Evolutionary conservation across 2,888 invertebrate species (phyloP), one percentile per base, ranked within the genome.

Genomic region (Elaeidobius kamerunicus): DNA sequence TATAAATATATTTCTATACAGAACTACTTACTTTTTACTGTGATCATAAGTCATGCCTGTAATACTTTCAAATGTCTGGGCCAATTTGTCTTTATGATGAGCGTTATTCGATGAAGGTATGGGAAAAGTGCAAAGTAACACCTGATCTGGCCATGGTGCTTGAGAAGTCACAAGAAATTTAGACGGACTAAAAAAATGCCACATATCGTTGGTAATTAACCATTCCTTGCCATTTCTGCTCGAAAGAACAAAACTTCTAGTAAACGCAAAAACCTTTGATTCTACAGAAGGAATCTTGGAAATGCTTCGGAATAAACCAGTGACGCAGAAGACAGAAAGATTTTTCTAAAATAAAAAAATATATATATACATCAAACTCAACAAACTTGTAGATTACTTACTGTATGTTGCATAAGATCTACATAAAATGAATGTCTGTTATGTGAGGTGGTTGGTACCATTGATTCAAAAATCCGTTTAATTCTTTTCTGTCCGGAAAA

Each of bases 11-110:
- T n/a, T n/a, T n/a, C n/a, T n/a, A n/a, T n/a, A n/a, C n/a, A n/a
- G n/a, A n/a, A n/a, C 16, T 18, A 59, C 55, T 48, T 43, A 60
- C 60, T 56, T 56, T 53, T 52, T 46, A n/a, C 39, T 55, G 36
- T 53, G 52, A 11, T 57, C 52, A 23, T 48, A 51, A 23, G 55
- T 56, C 49, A 60, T 49, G 2, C 41, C 46, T 12, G 57, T 59
- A 19, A 60, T 43, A 11, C n/a, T 41, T 14, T 43, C 55, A 20
- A 59, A 20, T 2, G 52, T 38, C 28, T 40, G 19, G 5, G 48
- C 50, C 30, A 60, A 30, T 12, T 44, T 38, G 7, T 36, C 43
- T 19, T 47, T 56, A 27, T 60, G 54, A 3, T 38, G 38, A 7
- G 39, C 32, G n/a, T 52, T 51, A 28, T 3, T 30, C 12, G 32